Conservation (phyloP, 1,140 invertebrate species). For the fruit fly (Drosophila melanogaster) region Release_6_plus_ISO1_MT NT_033777.3:24302001-24302500, state of each 20-base stretch:
- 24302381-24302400: not conserved
- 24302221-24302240: conserved; percentile 6
- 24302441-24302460: too few species aligned
- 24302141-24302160: conserved; percentile 12
- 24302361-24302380: not conserved
- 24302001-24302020: conserved; percentile 61
- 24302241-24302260: conserved; percentile 22
- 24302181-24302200: conserved; percentile 28
- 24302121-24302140: conserved; percentile 11
- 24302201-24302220: conserved; percentile 39
- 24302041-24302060: conserved; percentile 49
- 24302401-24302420: not conserved
- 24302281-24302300: conserved; percentile 24
- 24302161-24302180: conserved; percentile 15
- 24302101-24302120: conserved; percentile 12
- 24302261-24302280: conserved; percentile 25
- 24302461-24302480: not conserved
- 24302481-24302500: not conserved
- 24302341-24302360: not conserved
- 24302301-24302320: conserved; percentile 31
- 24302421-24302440: too few species aligned
- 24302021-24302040: conserved; percentile 70
- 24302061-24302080: conserved; percentile 50
- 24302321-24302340: conserved; percentile 20
- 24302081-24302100: conserved; percentile 46